Evolutionary conservation across 2,113 vertebrate species (phyloP).

Genomic region (Pristiophorus japonicus): DNA sequence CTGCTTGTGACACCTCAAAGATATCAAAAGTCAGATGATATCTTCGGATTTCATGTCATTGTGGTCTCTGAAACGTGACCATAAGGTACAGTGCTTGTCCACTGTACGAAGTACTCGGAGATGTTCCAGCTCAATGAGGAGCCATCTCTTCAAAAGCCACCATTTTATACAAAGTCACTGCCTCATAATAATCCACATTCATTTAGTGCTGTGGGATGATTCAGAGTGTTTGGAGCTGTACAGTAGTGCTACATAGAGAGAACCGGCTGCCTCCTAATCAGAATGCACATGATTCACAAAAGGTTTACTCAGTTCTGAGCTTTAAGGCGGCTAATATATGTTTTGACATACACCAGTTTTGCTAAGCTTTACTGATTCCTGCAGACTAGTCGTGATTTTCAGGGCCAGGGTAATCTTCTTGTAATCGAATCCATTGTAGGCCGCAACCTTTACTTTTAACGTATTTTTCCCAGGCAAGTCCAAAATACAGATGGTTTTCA

Average conservation of each 20-base stretch:
- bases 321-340: background rate
- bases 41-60: slow-evolving; percentile 71
- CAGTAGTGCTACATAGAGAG: slow-evolving; percentile 55
- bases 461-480: slow-evolving; percentile 53
- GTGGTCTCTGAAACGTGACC: slow-evolving; percentile 68
- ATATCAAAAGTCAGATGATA: slow-evolving; percentile 81
- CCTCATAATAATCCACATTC: slow-evolving; percentile 72
- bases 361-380: slow-evolving; percentile 54
- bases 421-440: slow-evolving; percentile 58
- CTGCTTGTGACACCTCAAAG: slow-evolving; percentile 75
- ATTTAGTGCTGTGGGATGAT: slow-evolving; percentile 56
- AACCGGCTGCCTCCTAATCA: slow-evolving; percentile 58
- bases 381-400: slow-evolving; percentile 47
- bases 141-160: slow-evolving; percentile 74
- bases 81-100: slow-evolving; percentile 56
- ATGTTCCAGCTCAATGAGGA: slow-evolving; percentile 71
- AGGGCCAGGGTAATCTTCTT: slow-evolving; percentile 54
- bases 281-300: slow-evolving; percentile 60
- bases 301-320: background rate
- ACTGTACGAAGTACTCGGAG: slow-evolving; percentile 62
- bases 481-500: background rate
- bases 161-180: slow-evolving; percentile 66
- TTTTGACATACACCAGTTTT: slow-evolving; percentile 40
- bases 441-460: slow-evolving; percentile 59
- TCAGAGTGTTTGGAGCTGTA: slow-evolving; percentile 56